phyloP scores from a whole-genome alignment of 1,140 invertebrate species.

The Tetramorium parvispinum region DNA sequence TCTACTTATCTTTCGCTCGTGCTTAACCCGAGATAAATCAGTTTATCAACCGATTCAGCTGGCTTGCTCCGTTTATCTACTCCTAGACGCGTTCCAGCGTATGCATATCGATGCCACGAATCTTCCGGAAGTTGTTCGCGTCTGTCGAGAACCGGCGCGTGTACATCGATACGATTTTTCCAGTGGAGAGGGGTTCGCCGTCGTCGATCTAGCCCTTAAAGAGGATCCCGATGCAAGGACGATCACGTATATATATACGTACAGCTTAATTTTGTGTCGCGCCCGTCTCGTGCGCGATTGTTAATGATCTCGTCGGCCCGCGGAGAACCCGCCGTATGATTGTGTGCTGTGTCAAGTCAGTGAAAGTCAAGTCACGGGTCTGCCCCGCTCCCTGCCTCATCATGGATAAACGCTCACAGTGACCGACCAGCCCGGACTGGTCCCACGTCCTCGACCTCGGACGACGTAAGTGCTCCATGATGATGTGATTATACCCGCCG shows the following conservation, averaged over 20 bases:
- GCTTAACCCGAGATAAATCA: not conserved
- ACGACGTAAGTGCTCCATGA: conserved; percentile 65
- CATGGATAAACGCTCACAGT: conserved; percentile 74
- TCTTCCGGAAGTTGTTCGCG: conserved; percentile 31
- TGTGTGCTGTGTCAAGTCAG: conserved; percentile 77
- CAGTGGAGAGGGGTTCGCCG: conserved; percentile 38
- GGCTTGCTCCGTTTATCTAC: not conserved
- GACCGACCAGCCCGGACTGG: conserved; percentile 69
- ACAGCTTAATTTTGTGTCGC: conserved; percentile 59
- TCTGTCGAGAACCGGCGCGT: not conserved
- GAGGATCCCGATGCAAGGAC: conserved; percentile 12
- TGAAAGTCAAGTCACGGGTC: conserved; percentile 74
- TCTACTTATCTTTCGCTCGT: not conserved
- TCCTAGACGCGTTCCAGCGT: not conserved
- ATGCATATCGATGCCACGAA: conserved; percentile 49
- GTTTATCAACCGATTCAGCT: conserved; percentile 14
- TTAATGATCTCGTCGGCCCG: conserved; percentile 46
- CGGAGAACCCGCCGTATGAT: conserved; percentile 66
- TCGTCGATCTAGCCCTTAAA: conserved; percentile 22
- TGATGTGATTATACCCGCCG: conserved; percentile 27
- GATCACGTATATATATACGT: conserved; percentile 20
- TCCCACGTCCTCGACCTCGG: conserved; percentile 61
- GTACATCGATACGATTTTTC: conserved; percentile 61
- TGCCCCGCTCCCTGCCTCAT: conserved; percentile 70
- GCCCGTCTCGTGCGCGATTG: conserved; percentile 50